phyloP scores from a whole-genome alignment of 2,797 vertebrate genomes.

The Balearica regulorum region DNA sequence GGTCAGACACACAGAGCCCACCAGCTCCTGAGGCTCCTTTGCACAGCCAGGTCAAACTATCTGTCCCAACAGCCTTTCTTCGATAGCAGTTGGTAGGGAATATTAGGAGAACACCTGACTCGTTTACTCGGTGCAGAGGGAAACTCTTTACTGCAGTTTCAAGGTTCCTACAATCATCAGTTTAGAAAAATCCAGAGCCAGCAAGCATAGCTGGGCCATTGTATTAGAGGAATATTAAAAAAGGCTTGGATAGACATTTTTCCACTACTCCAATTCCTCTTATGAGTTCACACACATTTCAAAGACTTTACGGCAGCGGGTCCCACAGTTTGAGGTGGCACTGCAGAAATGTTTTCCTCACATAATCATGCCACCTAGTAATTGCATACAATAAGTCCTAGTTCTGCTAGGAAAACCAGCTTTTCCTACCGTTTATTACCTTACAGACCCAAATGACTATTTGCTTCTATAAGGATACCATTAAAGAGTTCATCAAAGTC shows the following conservation, averaged over 20 bases:
- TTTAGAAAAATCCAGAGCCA: neutral
- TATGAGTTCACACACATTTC: accelerated
- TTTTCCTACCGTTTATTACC: neutral
- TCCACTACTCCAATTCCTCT: neutral
- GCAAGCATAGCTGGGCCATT: neutral
- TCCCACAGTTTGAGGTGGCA: neutral
- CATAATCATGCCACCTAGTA: neutral
- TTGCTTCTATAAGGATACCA: neutral
- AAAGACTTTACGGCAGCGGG: accelerated
- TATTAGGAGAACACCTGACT: neutral
- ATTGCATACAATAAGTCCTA: neutral
- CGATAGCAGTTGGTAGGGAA: neutral
- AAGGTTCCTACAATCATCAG: neutral
- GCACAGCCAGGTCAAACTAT: neutral
- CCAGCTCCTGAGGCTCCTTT: neutral
- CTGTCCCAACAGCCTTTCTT: neutral
- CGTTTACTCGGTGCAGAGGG: neutral
- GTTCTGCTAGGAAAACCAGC: neutral
- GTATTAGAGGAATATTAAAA: neutral
- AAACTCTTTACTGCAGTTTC: neutral
- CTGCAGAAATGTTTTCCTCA: neutral
- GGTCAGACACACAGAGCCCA: accelerated
- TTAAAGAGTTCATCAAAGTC: neutral
- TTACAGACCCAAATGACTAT: neutral
- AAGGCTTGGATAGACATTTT: neutral